phyloP scores from a whole-genome alignment of 1,140 invertebrate species.

The Cecropterus lyciades region DNA sequence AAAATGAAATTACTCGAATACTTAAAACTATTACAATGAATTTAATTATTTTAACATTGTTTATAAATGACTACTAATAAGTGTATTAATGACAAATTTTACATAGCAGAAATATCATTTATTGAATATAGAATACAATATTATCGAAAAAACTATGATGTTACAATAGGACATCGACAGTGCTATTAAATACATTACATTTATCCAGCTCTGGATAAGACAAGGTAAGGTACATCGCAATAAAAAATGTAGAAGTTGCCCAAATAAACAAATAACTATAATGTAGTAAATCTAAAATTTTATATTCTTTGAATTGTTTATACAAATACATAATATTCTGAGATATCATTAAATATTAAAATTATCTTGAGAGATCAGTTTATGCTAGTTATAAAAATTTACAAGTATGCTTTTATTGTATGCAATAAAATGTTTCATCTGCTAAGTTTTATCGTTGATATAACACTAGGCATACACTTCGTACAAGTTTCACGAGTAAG shows the following conservation, averaged over 20 bases:
- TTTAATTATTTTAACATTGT: constrained; percentile 76
- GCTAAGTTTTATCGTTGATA: constrained; percentile 62
- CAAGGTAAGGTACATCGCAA: constrained; percentile 67
- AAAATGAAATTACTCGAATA: constrained; percentile 78
- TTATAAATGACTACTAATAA: constrained; percentile 81
- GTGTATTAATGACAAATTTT: constrained; percentile 80
- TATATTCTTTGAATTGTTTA: constrained; percentile 77
- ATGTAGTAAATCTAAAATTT: constrained; percentile 73
- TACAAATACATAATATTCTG: constrained; percentile 80
- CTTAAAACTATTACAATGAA: constrained; percentile 83
- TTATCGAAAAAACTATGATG: constrained; percentile 80
- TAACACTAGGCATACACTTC: constrained; percentile 62
- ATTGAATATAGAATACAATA: constrained; percentile 83
- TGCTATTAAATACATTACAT: constrained; percentile 76
- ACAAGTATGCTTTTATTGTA: constrained; percentile 75
- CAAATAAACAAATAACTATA: constrained; percentile 70
- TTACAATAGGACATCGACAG: constrained; percentile 80
- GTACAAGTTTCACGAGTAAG: constrained; percentile 57
- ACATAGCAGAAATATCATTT: constrained; percentile 82
- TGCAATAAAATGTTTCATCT: constrained; percentile 62
- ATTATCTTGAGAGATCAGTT: constrained; percentile 83
- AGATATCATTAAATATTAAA: constrained; percentile 80
- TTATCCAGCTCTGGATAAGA: constrained; percentile 69
- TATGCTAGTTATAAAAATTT: constrained; percentile 83
- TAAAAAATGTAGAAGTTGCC: constrained; percentile 69